Evolutionary conservation across 2,797 vertebrate species (phyloP).

Genomic region (Enteromius argenteus): DNA sequence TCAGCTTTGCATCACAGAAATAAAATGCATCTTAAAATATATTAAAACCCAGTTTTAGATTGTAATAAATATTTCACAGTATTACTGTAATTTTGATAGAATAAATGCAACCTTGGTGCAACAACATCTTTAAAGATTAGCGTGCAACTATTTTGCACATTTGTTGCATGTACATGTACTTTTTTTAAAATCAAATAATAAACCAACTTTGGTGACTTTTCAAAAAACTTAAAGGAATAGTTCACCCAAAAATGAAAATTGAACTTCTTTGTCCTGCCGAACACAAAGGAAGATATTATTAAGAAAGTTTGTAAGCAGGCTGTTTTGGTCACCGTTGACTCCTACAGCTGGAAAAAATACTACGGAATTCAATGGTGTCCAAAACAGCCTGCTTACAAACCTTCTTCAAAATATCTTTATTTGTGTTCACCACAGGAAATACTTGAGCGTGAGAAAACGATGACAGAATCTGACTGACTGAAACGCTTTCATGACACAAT

Average conservation of each 20-base stretch:
- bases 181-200: neutral
- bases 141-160: neutral
- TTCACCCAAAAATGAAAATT: too few relatives aligned
- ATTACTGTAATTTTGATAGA: neutral
- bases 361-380: too few relatives aligned
- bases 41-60: neutral
- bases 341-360: too few relatives aligned
- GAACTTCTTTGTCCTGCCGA: too few relatives aligned
- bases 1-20: neutral
- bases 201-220: neutral
- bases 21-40: neutral
- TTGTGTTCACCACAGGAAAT: too few relatives aligned
- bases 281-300: too few relatives aligned
- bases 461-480: neutral
- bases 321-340: too few relatives aligned
- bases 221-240: too few relatives aligned
- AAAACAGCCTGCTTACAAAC: too few relatives aligned
- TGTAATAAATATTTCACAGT: neutral
- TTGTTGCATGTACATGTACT: neutral
- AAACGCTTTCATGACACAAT: neutral
- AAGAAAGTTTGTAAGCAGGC: too few relatives aligned
- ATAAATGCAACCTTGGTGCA: neutral
- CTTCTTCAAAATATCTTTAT: too few relatives aligned
- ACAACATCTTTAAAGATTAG: neutral
- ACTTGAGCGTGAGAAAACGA: too few relatives aligned